Evolutionary conservation across 2,888 invertebrate species (phyloP).

Genomic region (Yponomeuta sedellus): DNA sequence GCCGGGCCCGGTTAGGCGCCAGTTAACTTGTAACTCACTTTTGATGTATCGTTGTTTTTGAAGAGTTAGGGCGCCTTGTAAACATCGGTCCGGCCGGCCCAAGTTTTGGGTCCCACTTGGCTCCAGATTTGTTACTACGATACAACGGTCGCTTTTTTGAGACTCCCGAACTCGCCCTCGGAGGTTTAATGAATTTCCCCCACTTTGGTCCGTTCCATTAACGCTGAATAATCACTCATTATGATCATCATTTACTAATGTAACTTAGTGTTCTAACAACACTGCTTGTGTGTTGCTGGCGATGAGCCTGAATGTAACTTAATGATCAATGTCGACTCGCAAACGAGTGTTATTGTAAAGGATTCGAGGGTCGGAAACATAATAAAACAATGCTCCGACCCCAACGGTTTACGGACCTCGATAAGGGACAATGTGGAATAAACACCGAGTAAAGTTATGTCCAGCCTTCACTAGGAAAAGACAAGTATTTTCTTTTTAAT

Average conservation of each 20-base stretch:
- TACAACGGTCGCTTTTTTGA: constrained; percentile 31
- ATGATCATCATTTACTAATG: background rate
- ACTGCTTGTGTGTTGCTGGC: constrained; percentile 17
- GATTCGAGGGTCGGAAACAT: constrained; percentile 45
- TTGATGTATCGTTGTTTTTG: constrained; percentile 72
- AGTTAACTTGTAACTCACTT: constrained; percentile 69
- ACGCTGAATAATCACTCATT: background rate
- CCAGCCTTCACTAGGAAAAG: background rate
- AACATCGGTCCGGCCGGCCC: constrained; percentile 48
- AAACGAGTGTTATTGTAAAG: constrained; percentile 43
- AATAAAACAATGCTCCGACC: constrained; percentile 53
- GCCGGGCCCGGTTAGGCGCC: constrained; percentile 47
- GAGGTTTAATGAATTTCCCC: background rate
- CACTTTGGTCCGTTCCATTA: background rate
- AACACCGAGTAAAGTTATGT: constrained; percentile 51
- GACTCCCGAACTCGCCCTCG: constrained; percentile 4
- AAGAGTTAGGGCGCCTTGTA: constrained; percentile 55
- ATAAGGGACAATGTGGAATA: constrained; percentile 32
- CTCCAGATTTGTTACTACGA: constrained; percentile 38
- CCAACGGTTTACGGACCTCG: constrained; percentile 35
- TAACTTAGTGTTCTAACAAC: background rate
- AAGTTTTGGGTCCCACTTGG: constrained; percentile 53
- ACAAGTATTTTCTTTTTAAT: constrained; percentile 6
- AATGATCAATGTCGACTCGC: constrained; percentile 51
- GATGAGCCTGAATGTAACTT: constrained; percentile 30